phyloP scores from a whole-genome alignment of 2,113 vertebrate species.

The Progne subis region DNA sequence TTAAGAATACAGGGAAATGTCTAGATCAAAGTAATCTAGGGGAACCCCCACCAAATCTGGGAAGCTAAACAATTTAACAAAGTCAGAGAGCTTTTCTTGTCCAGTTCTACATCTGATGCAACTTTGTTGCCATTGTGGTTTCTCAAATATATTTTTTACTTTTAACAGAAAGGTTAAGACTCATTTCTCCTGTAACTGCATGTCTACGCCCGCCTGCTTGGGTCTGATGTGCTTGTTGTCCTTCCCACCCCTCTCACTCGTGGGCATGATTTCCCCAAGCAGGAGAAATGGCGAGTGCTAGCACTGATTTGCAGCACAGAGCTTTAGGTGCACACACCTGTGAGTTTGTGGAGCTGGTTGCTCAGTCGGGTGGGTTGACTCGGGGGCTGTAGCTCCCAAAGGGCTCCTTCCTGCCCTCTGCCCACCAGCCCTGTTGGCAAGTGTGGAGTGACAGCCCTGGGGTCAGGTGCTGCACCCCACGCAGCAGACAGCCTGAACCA shows the following conservation, averaged over 20 bases:
- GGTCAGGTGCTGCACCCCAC: too few species aligned
- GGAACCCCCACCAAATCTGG: neutral
- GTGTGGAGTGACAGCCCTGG: neutral
- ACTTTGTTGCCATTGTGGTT: neutral
- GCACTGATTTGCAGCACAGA: neutral
- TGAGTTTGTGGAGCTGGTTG: neutral
- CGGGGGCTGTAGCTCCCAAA: neutral
- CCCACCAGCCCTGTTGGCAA: neutral
- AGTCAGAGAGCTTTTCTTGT: neutral
- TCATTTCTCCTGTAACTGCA: neutral
- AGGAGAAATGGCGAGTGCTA: neutral
- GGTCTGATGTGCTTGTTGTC: neutral
- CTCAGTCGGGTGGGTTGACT: neutral
- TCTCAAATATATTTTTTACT: neutral
- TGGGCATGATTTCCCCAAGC: neutral
- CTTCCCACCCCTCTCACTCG: accelerated
- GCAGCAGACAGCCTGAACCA: neutral
- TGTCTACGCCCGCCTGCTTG: neutral
- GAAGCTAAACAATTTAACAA: neutral
- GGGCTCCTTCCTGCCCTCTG: neutral
- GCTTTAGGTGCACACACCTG: accelerated
- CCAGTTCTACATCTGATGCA: neutral
- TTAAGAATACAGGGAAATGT: neutral
- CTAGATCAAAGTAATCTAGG: neutral
- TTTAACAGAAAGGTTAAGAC: neutral